Percentiles rank a stretch among this genome's conserved stretches.
Conservation (phyloP, 92 coral and sea anemone species). For the Epizoanthus ramosus region DNA sequence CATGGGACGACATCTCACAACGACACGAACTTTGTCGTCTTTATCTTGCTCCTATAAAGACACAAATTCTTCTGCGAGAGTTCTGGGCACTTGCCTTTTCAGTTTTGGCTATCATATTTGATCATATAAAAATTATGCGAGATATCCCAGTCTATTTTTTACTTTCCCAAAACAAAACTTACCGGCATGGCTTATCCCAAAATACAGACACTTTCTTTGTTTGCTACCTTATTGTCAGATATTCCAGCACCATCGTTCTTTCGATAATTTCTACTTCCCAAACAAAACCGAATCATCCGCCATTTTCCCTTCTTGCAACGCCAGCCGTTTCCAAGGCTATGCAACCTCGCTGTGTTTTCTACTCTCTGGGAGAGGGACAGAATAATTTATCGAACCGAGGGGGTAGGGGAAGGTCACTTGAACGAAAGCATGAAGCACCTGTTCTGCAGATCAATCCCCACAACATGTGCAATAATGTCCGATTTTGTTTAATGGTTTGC, state of each 20-base stretch:
- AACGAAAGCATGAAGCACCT: background rate
- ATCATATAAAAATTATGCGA: too few species aligned
- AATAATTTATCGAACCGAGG: background rate
- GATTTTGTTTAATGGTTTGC: background rate
- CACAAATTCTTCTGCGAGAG: background rate
- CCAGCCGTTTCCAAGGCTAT: conserved; percentile 41
- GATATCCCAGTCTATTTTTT: too few species aligned
- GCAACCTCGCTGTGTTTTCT: conserved; percentile 18
- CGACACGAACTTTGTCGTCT: conserved; percentile 96
- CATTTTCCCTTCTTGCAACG: conserved; percentile 12
- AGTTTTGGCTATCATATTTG: too few species aligned
- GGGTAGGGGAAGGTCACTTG: background rate
- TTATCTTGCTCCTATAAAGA: conserved; percentile 58
- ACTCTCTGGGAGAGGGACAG: background rate
- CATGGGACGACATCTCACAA: conserved; percentile 98
- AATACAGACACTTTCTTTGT: background rate
- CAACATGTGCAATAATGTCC: background rate
- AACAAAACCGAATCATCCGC: background rate
- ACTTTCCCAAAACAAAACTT: background rate
- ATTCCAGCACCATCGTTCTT: background rate
- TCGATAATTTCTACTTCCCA: background rate
- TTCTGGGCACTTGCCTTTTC: background rate
- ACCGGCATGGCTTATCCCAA: conserved; percentile 31
- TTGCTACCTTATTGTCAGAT: background rate
- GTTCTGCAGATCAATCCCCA: background rate